Evolutionary conservation across 1,140 invertebrate species (phyloP), one percentile per base, ranked within the genome.

Genomic region (Oryctes rhinoceros): DNA sequence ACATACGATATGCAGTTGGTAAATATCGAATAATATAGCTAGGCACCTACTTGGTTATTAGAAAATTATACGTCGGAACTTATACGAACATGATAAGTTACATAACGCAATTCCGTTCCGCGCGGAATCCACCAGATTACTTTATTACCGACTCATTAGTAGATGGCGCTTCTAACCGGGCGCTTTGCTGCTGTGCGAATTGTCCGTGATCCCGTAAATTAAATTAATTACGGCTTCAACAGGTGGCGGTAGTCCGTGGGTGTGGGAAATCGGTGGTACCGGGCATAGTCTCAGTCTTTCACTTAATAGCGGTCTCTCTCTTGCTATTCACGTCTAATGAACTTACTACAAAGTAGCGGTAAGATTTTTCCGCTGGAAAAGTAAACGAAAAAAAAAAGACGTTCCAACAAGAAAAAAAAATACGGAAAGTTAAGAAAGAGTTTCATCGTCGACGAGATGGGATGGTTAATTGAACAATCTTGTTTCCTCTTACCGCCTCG

Each of bases 221-320:
- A 84, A 84, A 84, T 84, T 84, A 84, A 84, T 84, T 84, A 84
- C 82, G 74, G 81, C 80, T 81, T 84, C 84, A 84, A 84, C 84
- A 84, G 84, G 84, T 84, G 84, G 83, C 79, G 78, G 81, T 79
- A 71, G 67, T 78, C 75, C 76, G 79, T 80, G 79, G 76, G 81
- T 71, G 79, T 75, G 74, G 78, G 77, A 81, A 79, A 82, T 71
- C 24, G 67, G 80, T 80, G 80, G 20, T 71, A 71, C 65, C 65
- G 11, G 15, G 65, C 24, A 24, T 71, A 24, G 65, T 71, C 65
- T 71, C 20, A 71, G 65, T 35, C 20, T 37, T 71, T 20, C 35
- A 71, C 65, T 71, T 15, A 37, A 71, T 71, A 18, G 10, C 35
- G 65, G 11, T 37, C 9, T 71, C 65, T 71, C 65, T 71, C 30